Evolutionary conservation across 1,140 invertebrate species (phyloP).

Genomic region (Calephelis virginiensis): DNA sequence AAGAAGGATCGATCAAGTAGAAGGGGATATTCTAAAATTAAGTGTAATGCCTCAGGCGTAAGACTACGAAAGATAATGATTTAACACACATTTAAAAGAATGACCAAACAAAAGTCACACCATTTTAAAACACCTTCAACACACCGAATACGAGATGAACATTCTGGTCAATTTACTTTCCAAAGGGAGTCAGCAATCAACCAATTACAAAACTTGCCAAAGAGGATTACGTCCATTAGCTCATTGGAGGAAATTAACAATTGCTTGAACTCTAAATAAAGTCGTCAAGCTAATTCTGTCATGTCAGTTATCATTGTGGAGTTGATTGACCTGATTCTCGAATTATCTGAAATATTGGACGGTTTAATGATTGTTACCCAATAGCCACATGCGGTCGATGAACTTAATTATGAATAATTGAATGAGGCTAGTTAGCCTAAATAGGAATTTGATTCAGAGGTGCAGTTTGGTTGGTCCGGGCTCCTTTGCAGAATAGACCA

Average conservation of each 20-base stretch:
- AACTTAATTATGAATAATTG: conserved; percentile 23
- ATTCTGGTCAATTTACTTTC: conserved; percentile 30
- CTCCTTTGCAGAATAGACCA: no score
- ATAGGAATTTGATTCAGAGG: no score
- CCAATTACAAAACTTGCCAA: conserved; percentile 61
- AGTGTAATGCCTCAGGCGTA: no score
- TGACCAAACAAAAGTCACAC: conserved; percentile 6
- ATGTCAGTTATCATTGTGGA: conserved; percentile 64
- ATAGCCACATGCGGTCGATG: conserved; percentile 19
- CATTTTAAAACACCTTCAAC: conserved; percentile 2
- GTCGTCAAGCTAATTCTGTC: conserved; percentile 60
- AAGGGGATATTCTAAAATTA: no score
- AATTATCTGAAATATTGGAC: conserved; percentile 35
- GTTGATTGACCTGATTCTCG: conserved; percentile 41
- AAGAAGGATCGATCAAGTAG: no score
- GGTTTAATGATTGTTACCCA: conserved; percentile 34
- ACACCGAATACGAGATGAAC: no score
- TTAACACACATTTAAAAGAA: background rate
- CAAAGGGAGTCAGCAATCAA: conserved; percentile 50
- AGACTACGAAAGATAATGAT: no score
- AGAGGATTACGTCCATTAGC: conserved; percentile 66
- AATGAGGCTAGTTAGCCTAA: background rate
- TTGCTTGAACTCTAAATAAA: conserved; percentile 63
- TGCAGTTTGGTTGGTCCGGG: no score
- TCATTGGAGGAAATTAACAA: conserved; percentile 69